Percentiles rank a stretch among this genome's conserved stretches.
phyloP scores from a whole-genome alignment of 92 coral and sea anemone genomes.

The Phenganax marumi region DNA sequence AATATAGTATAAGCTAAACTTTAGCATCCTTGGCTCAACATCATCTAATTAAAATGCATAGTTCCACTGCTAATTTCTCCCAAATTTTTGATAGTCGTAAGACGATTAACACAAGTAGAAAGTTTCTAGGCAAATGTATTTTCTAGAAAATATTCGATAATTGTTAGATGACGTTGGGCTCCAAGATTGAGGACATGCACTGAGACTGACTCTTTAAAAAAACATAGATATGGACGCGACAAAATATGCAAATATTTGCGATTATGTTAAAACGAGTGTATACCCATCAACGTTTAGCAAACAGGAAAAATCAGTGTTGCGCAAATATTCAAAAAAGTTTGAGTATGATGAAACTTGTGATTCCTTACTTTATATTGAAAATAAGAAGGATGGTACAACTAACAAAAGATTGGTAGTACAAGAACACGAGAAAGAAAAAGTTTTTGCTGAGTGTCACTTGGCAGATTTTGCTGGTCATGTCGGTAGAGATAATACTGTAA shows the following conservation, averaged over 20 bases:
- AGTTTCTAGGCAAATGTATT: no score
- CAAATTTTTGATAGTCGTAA: no score
- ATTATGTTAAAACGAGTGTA: background rate
- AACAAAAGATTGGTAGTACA: slow-evolving; percentile 21
- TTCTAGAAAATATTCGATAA: no score
- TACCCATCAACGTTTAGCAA: slow-evolving; percentile 1
- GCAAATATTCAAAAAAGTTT: slow-evolving; percentile 24
- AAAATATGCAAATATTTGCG: slow-evolving; percentile 28
- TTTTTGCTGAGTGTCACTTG: slow-evolving; percentile 51
- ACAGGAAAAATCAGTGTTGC: slow-evolving; percentile 14
- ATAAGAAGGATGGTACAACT: background rate
- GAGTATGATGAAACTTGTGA: background rate
- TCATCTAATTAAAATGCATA: no score
- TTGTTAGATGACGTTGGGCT: no score
- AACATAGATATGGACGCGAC: slow-evolving; percentile 16
- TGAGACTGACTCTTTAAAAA: no score
- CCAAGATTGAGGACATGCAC: no score
- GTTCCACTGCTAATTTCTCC: no score
- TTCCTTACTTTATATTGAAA: background rate
- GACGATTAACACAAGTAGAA: no score
- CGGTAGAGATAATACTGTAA: slow-evolving; percentile 49
- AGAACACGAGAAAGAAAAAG: slow-evolving; percentile 36
- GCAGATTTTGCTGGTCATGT: slow-evolving; percentile 51
- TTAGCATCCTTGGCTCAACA: no score
- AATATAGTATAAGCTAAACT: no score